Evolutionary conservation across 2,888 invertebrate genomes (phyloP).

Genomic region (Nomada fabriciana): DNA sequence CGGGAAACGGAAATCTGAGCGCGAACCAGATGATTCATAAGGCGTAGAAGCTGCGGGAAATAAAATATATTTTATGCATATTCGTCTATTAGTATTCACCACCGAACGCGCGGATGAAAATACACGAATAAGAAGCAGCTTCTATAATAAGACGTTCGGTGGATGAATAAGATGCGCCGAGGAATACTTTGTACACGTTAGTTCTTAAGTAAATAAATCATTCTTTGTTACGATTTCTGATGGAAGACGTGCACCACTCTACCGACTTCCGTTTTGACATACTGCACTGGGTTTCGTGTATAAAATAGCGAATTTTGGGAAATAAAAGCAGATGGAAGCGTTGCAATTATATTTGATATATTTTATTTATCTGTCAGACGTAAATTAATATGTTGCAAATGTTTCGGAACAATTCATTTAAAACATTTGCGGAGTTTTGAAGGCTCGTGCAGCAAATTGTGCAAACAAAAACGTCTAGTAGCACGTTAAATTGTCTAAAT

Average conservation of each 20-base stretch:
- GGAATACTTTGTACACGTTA: not conserved
- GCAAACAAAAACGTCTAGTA: not conserved
- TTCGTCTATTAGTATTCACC: slow-evolving; percentile 49
- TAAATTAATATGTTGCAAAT: not conserved
- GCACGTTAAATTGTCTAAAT: slow-evolving; percentile 73
- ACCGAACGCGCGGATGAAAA: slow-evolving; percentile 14
- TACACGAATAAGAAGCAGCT: slow-evolving; percentile 48
- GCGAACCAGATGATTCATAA: slow-evolving; percentile 6
- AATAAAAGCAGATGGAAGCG: too few relatives aligned
- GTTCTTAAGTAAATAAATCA: slow-evolving; percentile 7
- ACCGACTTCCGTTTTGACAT: not conserved
- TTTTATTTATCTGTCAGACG: too few relatives aligned
- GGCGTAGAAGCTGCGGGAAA: slow-evolving; percentile 13
- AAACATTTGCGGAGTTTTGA: not conserved
- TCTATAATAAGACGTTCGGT: slow-evolving; percentile 44
- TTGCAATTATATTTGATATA: too few relatives aligned
- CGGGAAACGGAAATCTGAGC: not conserved
- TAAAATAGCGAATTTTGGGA: too few relatives aligned
- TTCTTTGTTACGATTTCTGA: not conserved
- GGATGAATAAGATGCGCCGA: slow-evolving; percentile 18
- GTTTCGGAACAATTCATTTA: not conserved
- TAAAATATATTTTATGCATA: slow-evolving; percentile 19
- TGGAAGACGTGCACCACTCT: too few relatives aligned
- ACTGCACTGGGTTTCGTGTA: too few relatives aligned
- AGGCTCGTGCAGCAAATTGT: slow-evolving; percentile 27